phyloP scores from a whole-genome alignment of 2,797 vertebrate species.

The Falco concolor region DNA sequence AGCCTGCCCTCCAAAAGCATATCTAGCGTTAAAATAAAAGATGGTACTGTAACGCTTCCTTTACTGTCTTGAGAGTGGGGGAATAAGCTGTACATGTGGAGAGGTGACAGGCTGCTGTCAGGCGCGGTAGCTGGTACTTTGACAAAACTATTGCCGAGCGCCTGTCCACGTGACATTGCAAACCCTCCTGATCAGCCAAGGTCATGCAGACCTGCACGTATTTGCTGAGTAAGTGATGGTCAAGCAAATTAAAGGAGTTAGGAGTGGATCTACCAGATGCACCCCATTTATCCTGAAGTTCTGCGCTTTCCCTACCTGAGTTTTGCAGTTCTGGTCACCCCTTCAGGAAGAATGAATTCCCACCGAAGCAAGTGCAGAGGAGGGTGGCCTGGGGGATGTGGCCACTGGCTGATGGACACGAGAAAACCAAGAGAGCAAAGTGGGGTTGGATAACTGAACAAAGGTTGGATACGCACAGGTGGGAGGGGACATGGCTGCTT shows the following conservation, averaged over 20 bases:
- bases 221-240: constrained; percentile 6
- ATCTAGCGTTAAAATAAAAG: not conserved
- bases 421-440: not conserved
- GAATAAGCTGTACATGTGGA: not conserved
- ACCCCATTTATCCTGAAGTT: constrained; percentile 18
- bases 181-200: not conserved
- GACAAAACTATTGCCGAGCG: not conserved
- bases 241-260: not conserved
- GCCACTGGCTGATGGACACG: no score
- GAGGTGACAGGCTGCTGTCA: not conserved
- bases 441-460: not conserved
- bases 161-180: not conserved
- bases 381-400: not conserved
- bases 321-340: not conserved
- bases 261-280: not conserved
- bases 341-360: not conserved
- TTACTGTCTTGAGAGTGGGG: rapidly evolving
- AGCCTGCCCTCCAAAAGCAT: not conserved
- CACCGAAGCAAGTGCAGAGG: rapidly evolving
- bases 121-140: not conserved
- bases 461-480: not conserved
- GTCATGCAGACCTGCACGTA: not conserved
- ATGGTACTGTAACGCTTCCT: not conserved
- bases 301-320: not conserved
- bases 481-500: not conserved